phyloP scores from a whole-genome alignment of 2,113 vertebrate species.

The Caracal caracal region DNA sequence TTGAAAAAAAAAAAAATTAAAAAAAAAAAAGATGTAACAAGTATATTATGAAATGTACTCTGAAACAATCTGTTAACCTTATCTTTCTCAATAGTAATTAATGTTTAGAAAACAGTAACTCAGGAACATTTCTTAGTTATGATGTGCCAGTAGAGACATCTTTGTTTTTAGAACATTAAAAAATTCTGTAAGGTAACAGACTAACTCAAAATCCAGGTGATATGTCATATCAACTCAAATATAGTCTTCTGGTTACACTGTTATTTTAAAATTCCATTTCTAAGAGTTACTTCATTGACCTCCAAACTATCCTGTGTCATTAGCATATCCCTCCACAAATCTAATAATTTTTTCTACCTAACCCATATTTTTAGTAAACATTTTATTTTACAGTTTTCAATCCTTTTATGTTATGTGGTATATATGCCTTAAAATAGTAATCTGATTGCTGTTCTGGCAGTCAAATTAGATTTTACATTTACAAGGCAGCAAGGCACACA shows the following conservation, averaged over 20 bases:
- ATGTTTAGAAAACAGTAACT: conserved; percentile 10
- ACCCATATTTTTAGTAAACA: conserved; percentile 16
- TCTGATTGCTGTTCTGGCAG: neutral
- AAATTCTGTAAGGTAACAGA: neutral
- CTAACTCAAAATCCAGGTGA: neutral
- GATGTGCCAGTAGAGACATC: neutral
- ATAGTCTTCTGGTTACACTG: neutral
- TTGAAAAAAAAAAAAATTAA: no score
- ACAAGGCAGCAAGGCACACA: conserved; percentile 22
- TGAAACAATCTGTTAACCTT: neutral
- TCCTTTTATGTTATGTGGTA: neutral
- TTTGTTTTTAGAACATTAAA: conserved; percentile 11
- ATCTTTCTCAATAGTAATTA: conserved; percentile 28
- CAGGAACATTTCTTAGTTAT: neutral
- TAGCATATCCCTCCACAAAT: neutral
- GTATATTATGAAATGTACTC: conserved; percentile 4
- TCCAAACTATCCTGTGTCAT: neutral
- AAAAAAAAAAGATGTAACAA: neutral
- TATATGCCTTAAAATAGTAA: conserved; percentile 17
- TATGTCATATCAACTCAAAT: neutral
- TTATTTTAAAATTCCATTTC: neutral
- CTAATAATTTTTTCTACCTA: conserved; percentile 9
- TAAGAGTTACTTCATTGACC: conserved; percentile 11
- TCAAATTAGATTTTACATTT: conserved; percentile 39
- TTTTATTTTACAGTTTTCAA: conserved; percentile 24